phyloP scores from a whole-genome alignment of 2,113 vertebrate genomes.

The Tinamus guttatus region DNA sequence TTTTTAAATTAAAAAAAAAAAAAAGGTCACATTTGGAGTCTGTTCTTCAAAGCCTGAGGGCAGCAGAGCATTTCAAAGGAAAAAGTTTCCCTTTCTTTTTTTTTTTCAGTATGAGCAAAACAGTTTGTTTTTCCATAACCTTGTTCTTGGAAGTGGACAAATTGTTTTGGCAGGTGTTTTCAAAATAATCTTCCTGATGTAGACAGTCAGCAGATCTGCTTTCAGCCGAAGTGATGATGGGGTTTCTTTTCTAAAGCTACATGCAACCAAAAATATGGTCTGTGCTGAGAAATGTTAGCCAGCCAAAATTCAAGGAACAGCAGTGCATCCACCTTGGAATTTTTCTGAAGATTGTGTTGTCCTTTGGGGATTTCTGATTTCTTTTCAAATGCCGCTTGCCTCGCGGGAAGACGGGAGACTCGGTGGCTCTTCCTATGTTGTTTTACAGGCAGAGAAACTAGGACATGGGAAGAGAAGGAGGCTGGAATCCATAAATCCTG shows the following conservation, averaged over 20 bases:
- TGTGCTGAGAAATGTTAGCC: constrained; percentile 35
- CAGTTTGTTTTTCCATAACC: constrained; percentile 70
- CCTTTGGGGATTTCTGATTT: background rate
- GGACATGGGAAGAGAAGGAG: background rate
- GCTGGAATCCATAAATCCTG: background rate
- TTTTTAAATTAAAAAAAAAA: background rate
- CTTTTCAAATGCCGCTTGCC: background rate
- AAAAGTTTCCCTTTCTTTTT: constrained; percentile 63
- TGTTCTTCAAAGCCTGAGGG: constrained; percentile 65
- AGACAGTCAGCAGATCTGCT: constrained; percentile 61
- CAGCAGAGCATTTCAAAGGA: constrained; percentile 67
- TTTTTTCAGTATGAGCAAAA: constrained; percentile 40
- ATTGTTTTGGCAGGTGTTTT: constrained; percentile 74
- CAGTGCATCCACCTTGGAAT: background rate
- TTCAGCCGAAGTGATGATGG: constrained; percentile 41
- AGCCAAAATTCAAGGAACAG: background rate
- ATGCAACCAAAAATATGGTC: constrained; percentile 26
- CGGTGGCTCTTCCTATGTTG: background rate
- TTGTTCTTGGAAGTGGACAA: constrained; percentile 71
- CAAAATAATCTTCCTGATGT: constrained; percentile 60
- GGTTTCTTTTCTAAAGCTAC: constrained; percentile 55
- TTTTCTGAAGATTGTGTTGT: background rate
- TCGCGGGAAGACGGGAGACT: background rate
- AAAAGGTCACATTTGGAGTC: constrained; percentile 33
- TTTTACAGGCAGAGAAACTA: background rate